Base-by-base conservation (phyloP, 2,888 invertebrate genomes). In the Strigamia transsilvanica region DNA sequence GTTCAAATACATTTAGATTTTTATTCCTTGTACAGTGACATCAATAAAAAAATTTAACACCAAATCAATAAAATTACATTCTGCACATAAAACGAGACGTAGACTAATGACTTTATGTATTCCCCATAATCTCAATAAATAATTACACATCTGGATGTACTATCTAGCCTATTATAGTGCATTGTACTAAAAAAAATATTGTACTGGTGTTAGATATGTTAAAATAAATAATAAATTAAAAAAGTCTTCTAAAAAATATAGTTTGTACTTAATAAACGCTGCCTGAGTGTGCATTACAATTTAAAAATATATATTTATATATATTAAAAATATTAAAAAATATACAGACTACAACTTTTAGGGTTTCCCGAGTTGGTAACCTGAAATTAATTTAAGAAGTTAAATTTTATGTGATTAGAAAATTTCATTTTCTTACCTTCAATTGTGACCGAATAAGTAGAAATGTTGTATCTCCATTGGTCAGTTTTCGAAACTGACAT, bases 251-350 rank as follows among this genome's bases (percentile, higher is more conserved):
- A 56, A 56, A 56, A 56, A 56, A 56, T 56, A 56, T n/a, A 56
- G n/a, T 56, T 56, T 56, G 56, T 56, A 56, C 56, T 56, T 56
- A 6, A 56, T n/a, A 56, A 56, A 46, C 15, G 38, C 56, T 51
- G 51, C 56, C 56, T 56, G 56, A 56, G 56, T 18, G 56, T 56
- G 56, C 56, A 56, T 18, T n/a, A 27, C 1, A 27, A 27, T 27
- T 27, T 27, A 27, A 27, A 27, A 27, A 27, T 27, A 27, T 27
- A 27, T 27, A 27, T 27, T 2, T 27, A 27, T 27, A 27, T 27
- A 27, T 27, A 27, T 27, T 27, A 27, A 27, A 27, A 27, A 27
- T 27, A 27, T 27, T 27, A 56, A 56, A 56, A 56, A 38, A 38
- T 38, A 38, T 56, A 56, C 21, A 56, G 21, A 56, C n/a, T 56